Conservation (phyloP, 64 coral and sea anemone genomes). For the Dendrophyllia cribrosa region DNA sequence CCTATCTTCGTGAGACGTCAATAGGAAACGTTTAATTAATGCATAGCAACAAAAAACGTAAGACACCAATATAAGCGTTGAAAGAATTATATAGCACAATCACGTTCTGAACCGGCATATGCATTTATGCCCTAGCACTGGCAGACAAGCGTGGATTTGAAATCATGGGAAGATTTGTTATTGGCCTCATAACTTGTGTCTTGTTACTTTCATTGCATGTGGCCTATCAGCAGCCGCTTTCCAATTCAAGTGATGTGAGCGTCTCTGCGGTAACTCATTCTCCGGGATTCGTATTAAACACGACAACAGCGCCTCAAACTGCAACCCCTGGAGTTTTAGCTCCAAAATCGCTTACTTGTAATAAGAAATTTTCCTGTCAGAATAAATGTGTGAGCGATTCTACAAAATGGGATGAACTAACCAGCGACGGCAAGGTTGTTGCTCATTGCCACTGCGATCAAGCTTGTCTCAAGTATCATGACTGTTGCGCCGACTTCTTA, state of each 20-base stretch:
- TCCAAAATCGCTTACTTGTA: not conserved
- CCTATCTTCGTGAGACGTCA: slow-evolving; percentile 6
- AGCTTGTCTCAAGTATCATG: slow-evolving; percentile 27
- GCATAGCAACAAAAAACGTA: not conserved
- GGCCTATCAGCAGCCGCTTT: not conserved
- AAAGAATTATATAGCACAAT: not conserved
- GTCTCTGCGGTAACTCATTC: not conserved
- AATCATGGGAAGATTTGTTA: not conserved
- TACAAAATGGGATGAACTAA: not conserved
- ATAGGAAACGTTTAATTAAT: not conserved
- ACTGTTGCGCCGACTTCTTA: slow-evolving; percentile 58
- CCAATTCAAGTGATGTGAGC: slow-evolving; percentile 1
- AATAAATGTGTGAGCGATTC: not conserved
- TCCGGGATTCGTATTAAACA: not conserved
- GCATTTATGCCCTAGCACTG: not conserved
- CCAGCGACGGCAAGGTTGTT: not conserved
- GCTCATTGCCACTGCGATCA: slow-evolving; percentile 59
- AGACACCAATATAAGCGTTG: not conserved
- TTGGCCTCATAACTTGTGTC: not conserved
- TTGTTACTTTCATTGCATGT: not conserved
- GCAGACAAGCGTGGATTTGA: not conserved
- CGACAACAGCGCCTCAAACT: not conserved
- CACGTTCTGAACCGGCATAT: not conserved
- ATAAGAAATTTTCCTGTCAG: slow-evolving; percentile 7
- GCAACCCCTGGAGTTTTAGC: too few species aligned